Percentiles rank a stretch among this genome's conserved stretches.
Evolutionary conservation across 2,797 vertebrate species (phyloP).

Genomic region (Sebastes taczanowskii): DNA sequence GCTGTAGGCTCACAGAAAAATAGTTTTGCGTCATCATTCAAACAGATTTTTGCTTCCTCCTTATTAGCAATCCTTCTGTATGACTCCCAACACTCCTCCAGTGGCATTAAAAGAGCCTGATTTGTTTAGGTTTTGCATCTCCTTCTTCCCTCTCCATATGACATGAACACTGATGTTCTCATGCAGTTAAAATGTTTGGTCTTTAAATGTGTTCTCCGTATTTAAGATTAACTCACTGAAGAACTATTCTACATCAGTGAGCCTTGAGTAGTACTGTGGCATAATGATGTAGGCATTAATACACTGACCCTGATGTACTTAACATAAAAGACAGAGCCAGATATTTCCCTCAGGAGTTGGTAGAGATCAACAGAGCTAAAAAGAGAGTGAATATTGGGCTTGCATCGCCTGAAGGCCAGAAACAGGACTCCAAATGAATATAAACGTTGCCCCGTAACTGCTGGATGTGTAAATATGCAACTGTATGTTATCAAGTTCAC

Average conservation of each 20-base stretch:
- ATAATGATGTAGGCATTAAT: not conserved
- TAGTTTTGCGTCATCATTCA: constrained; percentile 1
- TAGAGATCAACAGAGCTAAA: not conserved
- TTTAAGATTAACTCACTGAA: not conserved
- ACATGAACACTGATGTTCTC: not conserved
- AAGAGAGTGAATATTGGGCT: not conserved
- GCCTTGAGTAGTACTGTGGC: not conserved
- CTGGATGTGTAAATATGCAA: not conserved
- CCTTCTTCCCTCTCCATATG: not conserved
- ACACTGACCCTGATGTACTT: not conserved
- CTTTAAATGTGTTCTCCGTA: not conserved
- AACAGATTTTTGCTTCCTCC: constrained; percentile 5
- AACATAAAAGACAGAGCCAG: not conserved
- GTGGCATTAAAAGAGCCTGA: constrained; percentile 1
- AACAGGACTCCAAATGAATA: not conserved
- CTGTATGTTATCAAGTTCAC: not conserved
- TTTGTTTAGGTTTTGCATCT: constrained; percentile 68
- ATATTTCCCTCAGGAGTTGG: not conserved
- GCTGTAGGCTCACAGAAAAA: not conserved
- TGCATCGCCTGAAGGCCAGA: not conserved
- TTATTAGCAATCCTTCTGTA: not conserved
- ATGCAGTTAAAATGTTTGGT: not conserved
- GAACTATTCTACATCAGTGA: not conserved
- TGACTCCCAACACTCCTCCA: not conserved
- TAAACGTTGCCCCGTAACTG: not conserved